Evolutionary conservation across 2,797 vertebrate species (phyloP), one percentile per base, ranked within the genome.

Genomic region (Xyrichtys novacula): DNA sequence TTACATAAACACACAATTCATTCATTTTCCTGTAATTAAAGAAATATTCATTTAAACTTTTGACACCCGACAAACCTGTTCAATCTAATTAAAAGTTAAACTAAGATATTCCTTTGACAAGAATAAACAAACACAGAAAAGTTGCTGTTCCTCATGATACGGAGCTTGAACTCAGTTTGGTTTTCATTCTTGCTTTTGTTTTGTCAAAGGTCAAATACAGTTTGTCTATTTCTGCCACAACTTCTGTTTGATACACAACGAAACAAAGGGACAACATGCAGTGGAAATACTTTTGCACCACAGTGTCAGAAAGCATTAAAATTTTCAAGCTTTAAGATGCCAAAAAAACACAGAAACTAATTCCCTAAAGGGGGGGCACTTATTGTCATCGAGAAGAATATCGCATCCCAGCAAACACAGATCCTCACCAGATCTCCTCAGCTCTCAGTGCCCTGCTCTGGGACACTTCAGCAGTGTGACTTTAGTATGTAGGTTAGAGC

Each of bases 1-100:
- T 31, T 23, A 3, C 58, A 62, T 15, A 56, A 39, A 26, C 25
- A 65, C n/a, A 54, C 46, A 57, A 60, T 20, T 16, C 15, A 14
- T 17, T 5, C 36, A 39, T 39, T 16, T 39, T 39, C 6, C 0
- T 5, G 15, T 6, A 39, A 39, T 39, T 39, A 17, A 6, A 16
- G 17, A 26, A 32, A 19, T 3, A n/a, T n/a, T n/a, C n/a, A n/a
- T n/a, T n/a, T n/a, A n/a, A n/a, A n/a, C n/a, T n/a, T n/a, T n/a
- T n/a, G n/a, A n/a, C n/a, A n/a, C n/a, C n/a, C n/a, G n/a, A n/a
- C n/a, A n/a, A n/a, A n/a, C n/a, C n/a, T n/a, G n/a, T n/a, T n/a
- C n/a, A n/a, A n/a, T n/a, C n/a, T n/a, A n/a, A n/a, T n/a, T n/a
- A n/a, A n/a, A n/a, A n/a, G n/a, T n/a, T n/a, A n/a, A n/a, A n/a